Base-by-base conservation (phyloP, 2,797 vertebrate genomes). In the Thripadectes ignobilis region DNA sequence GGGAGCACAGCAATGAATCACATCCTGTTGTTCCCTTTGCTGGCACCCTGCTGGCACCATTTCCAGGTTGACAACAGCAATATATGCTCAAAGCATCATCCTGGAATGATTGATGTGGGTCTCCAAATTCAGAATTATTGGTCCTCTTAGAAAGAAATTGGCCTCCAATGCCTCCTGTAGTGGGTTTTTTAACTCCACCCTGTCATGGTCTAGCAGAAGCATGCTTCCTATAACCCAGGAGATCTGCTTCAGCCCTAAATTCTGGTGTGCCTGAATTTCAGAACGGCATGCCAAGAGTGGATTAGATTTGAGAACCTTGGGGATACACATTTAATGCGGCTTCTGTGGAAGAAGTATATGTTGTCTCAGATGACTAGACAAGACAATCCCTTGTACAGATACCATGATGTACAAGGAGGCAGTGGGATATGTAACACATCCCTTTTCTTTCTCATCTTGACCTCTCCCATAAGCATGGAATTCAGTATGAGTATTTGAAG, bases 1-100 rank as follows among this genome's bases (percentile, higher is more conserved):
- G 65, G 46, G 52, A 87, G 77, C 1, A 0, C 7, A 3, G 80
- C 57, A 92, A 63, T 61, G 71, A 91, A 85, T 90, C 91, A 92
- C 59, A 85, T 79, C 93, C 88, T 80, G 74, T 84, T 81, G 66
- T 83, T 95, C 57, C 62, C 81, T 69, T 87, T 48, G 45, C 83
- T 57, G 65, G 69, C 81, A 78, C 83, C 48, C 26, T 73, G 41
- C 83, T 93, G 88, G 91, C 85, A 57, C 3, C 1, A 12, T 75
- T 69, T 65, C 14, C 81, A 84, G 59, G 36, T 18, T 91, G 80
- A 63, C 38, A 73, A 45, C 32, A 52, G 14, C 54, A 91, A 51
- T 75, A 24, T 7, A 23, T 41, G 48, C 45, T 88, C 55, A 69
- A 27, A 76, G 52, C 2, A 0, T 45, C 73, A 58, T 52, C n/a